A percentile compares a stretch with the other conserved stretches of the same genome.
Conservation (phyloP, 2,113 vertebrate species). For the Bubalus kerabau region DNA sequence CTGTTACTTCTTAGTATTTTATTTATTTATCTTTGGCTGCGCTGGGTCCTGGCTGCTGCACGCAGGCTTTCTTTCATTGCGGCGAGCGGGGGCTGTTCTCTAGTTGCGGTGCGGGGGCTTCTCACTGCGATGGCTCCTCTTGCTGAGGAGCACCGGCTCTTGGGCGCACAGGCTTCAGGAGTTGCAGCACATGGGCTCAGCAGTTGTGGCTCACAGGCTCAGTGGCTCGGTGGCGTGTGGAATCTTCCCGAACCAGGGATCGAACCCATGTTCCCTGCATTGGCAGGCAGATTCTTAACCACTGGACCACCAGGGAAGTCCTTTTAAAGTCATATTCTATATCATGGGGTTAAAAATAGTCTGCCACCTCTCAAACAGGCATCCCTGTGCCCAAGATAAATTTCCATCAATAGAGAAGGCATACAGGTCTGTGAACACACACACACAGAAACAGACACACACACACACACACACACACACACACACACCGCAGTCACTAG, state of each 20-base stretch:
- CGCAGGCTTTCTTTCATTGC: background rate
- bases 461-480: background rate
- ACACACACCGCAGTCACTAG: background rate
- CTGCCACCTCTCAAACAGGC: background rate
- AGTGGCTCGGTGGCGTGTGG: background rate
- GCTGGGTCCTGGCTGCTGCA: background rate
- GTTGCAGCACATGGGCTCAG: background rate
- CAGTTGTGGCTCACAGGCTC: background rate
- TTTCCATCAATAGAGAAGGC: background rate
- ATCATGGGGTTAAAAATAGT: background rate
- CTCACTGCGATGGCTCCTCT: background rate
- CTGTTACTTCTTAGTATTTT: background rate
- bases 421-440: background rate
- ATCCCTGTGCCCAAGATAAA: background rate
- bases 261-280: background rate
- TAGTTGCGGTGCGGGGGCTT: background rate
- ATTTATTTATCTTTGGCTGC: background rate
- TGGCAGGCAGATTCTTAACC: background rate
- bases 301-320: background rate
- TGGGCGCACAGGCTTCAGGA: accelerated
- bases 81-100: background rate
- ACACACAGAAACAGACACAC: no score
- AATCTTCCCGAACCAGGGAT: background rate
- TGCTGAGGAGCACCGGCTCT: background rate
- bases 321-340: background rate